phyloP scores from a whole-genome alignment of 2,113 vertebrate genomes.

The Felis chaus region DNA sequence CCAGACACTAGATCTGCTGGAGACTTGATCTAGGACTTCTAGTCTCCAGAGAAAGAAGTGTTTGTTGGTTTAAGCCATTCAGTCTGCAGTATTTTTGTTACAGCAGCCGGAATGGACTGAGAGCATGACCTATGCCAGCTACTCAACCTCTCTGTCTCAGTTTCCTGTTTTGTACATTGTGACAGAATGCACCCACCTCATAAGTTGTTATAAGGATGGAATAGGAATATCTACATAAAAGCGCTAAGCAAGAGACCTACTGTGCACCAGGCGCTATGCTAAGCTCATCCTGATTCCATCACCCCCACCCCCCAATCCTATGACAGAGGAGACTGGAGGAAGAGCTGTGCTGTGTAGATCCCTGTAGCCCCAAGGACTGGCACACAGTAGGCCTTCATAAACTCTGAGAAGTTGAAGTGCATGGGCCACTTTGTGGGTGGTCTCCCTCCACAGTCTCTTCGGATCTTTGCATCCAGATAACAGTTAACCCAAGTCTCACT shows the following conservation, averaged over 20 bases:
- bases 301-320: fast-evolving
- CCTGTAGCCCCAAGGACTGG: neutral
- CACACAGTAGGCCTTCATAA: neutral
- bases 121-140: neutral
- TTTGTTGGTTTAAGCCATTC: neutral
- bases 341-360: fast-evolving
- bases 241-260: neutral
- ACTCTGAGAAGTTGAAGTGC: fast-evolving
- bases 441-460: neutral
- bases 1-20: neutral
- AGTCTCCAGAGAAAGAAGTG: neutral
- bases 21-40: neutral
- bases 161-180: fast-evolving
- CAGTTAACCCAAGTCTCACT: fast-evolving
- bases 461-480: neutral
- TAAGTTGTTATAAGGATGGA: fast-evolving
- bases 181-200: neutral
- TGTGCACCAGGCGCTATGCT: fast-evolving
- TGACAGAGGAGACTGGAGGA: neutral
- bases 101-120: neutral
- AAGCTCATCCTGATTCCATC: neutral
- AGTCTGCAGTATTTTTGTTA: neutral
- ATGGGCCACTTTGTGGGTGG: fast-evolving
- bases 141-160: neutral
- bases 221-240: fast-evolving